Base-by-base conservation (phyloP, 2,113 vertebrate species). In the Grantiella picta region DNA sequence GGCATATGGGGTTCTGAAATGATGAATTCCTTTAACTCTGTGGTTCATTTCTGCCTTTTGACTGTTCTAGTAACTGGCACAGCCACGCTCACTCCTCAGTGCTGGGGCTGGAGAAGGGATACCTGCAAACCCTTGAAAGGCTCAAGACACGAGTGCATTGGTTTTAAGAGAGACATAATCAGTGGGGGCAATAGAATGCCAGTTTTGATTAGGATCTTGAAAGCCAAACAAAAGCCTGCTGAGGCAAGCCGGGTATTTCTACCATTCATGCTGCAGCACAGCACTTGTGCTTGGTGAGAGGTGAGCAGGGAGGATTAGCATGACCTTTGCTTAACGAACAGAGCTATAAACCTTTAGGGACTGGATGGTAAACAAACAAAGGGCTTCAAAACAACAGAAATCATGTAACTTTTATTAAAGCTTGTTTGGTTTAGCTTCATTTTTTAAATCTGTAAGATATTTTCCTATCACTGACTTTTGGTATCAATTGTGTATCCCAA, bases 261-360 rank as follows among this genome's bases (percentile, higher is more conserved):
- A 70, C 76, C 91, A 92, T 77, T 97, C 92, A 13, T 20, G 70
- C 33, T n/a, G 35, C 92, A 92, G 82, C 94, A 47, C 24, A 54
- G 82, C 36, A 11, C 86, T 96, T 95, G 56, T 80, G 52, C 84
- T 69, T 49, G 87, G 78, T 56, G 59, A 91, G 90, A 92, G 78
- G 72, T 60, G 59, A 89, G 47, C 27, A 85, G 64, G 92, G 79
- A 92, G 47, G 73, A 90, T 92, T 75, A 96, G 57, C 35, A 38
- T 94, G 94, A 97, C 96, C 95, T 97, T 97, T 96, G 59, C 76
- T 27, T 91, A 90, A 89, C 89, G 64, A 95, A 90, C 66, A 96
- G 93, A 89, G 89, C 94, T 92, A 18, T 45, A 95, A 96, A 79
- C 61, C 97, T 97, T 96, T 83, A 97, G 88, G 22, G 82, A 95